A percentile compares a stretch with the other conserved stretches of the same genome.
Evolutionary conservation across 2,797 vertebrate species (phyloP).

Genomic region (Myotis planiceps): DNA sequence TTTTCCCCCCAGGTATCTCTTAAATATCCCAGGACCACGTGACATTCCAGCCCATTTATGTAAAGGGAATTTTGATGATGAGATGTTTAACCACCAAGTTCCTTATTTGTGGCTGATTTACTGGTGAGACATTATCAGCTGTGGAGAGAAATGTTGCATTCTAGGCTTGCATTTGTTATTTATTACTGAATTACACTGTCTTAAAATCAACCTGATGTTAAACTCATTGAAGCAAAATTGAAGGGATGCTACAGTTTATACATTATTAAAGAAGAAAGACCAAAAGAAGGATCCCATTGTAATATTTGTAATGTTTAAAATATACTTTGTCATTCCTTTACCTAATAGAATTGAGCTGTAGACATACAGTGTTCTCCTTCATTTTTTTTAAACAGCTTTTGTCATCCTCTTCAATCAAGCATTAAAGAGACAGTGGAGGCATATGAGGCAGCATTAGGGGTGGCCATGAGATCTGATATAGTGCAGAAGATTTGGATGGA

Average conservation of each 20-base stretch:
- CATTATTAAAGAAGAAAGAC: constrained; percentile 38
- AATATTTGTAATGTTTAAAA: constrained; percentile 28
- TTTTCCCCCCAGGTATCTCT: constrained; percentile 88
- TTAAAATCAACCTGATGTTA: constrained; percentile 48
- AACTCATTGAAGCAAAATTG: constrained; percentile 50
- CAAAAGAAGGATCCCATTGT: constrained; percentile 28
- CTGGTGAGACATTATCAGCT: constrained; percentile 88
- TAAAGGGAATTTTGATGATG: constrained; percentile 90
- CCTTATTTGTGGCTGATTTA: constrained; percentile 94
- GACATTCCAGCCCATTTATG: constrained; percentile 88
- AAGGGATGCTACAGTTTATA: constrained; percentile 41
- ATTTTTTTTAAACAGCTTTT: constrained; percentile 89
- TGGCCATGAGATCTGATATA: constrained; percentile 90
- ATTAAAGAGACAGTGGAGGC: constrained; percentile 90
- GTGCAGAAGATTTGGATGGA: constrained; percentile 96
- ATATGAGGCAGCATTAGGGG: constrained; percentile 94
- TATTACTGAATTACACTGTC: constrained; percentile 24
- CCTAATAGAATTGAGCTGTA: background rate
- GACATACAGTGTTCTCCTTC: constrained; percentile 48
- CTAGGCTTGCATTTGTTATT: constrained; percentile 14
- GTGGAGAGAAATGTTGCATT: constrained; percentile 48
- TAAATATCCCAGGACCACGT: constrained; percentile 91
- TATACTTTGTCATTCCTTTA: constrained; percentile 44
- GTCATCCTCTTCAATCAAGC: constrained; percentile 92
- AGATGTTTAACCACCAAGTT: constrained; percentile 89